Evolutionary conservation across 2,888 invertebrate genomes (phyloP).

Genomic region (Thecocarcelia acutangulata): DNA sequence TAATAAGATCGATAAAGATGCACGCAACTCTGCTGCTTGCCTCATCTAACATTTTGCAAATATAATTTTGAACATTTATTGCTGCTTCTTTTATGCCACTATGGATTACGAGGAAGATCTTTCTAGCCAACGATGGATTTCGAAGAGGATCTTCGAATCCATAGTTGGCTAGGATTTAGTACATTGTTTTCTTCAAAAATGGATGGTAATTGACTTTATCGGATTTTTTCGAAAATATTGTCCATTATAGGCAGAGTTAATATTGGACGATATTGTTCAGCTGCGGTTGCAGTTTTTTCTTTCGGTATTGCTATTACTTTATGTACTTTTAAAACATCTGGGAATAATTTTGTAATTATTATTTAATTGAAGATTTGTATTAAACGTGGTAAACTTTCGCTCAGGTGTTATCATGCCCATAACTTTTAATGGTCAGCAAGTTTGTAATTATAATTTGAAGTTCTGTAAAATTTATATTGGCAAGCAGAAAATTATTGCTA

Average conservation of each 20-base stretch:
- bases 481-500: neutral
- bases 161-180: neutral
- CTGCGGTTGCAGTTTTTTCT: neutral
- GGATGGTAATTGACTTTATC: neutral
- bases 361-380: neutral
- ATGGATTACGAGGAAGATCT: too few species aligned
- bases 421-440: slow-evolving; percentile 17
- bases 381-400: too few species aligned
- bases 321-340: neutral
- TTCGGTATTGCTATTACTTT: slow-evolving; percentile 17
- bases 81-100: neutral
- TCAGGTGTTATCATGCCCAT: neutral
- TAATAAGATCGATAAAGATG: neutral
- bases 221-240: neutral
- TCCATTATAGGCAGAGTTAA: neutral
- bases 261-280: slow-evolving; percentile 13
- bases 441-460: neutral
- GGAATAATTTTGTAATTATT: neutral
- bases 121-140: too few species aligned
- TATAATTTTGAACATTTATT: slow-evolving; percentile 7
- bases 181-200: neutral
- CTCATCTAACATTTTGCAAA: neutral
- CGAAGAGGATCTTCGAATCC: neutral
- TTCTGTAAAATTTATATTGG: neutral
- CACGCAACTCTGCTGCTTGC: neutral